Evolutionary conservation across 2,888 invertebrate genomes (phyloP).

Genomic region (Acleris laterana): DNA sequence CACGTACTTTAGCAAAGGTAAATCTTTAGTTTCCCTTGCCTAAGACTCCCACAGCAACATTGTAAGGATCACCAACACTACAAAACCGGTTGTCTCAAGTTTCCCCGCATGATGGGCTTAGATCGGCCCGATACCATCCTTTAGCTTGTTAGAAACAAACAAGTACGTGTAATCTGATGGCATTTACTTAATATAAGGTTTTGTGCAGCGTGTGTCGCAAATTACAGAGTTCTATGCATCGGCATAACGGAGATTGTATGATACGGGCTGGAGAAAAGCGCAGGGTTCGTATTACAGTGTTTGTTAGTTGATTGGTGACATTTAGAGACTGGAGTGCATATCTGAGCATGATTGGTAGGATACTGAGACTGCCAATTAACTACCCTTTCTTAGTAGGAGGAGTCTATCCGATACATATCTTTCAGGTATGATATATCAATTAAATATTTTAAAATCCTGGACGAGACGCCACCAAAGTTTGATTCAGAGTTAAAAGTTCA

Average conservation of each 20-base stretch:
- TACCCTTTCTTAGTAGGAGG: no score
- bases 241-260: constrained; percentile 12
- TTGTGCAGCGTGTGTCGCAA: constrained; percentile 13
- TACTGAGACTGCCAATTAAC: no score
- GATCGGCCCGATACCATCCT: constrained; percentile 31
- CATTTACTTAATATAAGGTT: constrained; percentile 31
- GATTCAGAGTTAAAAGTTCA: no score
- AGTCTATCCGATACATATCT: no score
- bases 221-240: constrained; percentile 24
- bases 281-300: constrained; percentile 11
- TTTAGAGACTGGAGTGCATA: neutral
- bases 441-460: no score
- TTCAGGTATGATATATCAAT: no score
- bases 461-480: no score
- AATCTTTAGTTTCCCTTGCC: neutral
- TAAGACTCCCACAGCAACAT: constrained; percentile 5
- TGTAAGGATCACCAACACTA: constrained; percentile 14
- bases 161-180: constrained; percentile 24
- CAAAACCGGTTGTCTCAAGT: constrained; percentile 21
- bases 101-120: constrained; percentile 12
- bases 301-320: constrained; percentile 15
- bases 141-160: constrained; percentile 32
- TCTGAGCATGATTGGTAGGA: no score
- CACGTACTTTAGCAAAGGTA: no score
- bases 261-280: constrained; percentile 5